Conservation (phyloP, 2,797 vertebrate genomes). For the Phrynocephalus vlangalii region DNA sequence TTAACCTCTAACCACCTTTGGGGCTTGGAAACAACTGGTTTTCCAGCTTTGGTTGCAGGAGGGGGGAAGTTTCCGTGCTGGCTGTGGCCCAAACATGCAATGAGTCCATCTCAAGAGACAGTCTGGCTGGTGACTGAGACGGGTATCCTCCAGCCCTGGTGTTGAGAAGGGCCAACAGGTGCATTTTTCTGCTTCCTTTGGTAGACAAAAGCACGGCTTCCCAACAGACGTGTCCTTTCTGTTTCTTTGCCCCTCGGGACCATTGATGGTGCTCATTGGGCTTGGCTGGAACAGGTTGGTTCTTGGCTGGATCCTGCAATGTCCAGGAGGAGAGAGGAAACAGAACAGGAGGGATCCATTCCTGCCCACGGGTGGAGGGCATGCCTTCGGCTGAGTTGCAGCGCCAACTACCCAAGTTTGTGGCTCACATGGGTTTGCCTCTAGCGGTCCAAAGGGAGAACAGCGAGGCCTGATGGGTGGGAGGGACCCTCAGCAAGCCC, state of each 20-base stretch:
- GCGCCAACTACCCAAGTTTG: background rate
- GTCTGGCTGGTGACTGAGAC: slow-evolving; percentile 30
- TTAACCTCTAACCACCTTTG: background rate
- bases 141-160: slow-evolving; percentile 6
- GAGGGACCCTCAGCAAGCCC: background rate
- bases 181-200: background rate
- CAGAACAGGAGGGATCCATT: background rate
- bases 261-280: background rate
- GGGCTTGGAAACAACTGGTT: slow-evolving; percentile 12
- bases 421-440: background rate
- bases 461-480: background rate
- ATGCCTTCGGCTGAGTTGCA: background rate
- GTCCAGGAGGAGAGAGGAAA: background rate
- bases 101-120: slow-evolving; percentile 19
- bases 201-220: background rate
- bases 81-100: slow-evolving; percentile 38
- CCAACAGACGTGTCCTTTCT: background rate
- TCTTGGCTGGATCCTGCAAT: slow-evolving; percentile 41
- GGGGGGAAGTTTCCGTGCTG: slow-evolving; percentile 30
- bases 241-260: slow-evolving; percentile 10
- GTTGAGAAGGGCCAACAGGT: slow-evolving; percentile 22
- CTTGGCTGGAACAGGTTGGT: slow-evolving; percentile 32
- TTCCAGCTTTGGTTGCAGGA: slow-evolving; percentile 13
- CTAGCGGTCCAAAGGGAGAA: slow-evolving; percentile 12
- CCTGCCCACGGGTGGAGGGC: background rate